A percentile compares a stretch with the other conserved stretches of the same genome.
These are phyloP conservation scores for Thryonomys swinderianus DNA, from an alignment of 2,113 vertebrate genomes.

Conservation along the genomic window DNA sequence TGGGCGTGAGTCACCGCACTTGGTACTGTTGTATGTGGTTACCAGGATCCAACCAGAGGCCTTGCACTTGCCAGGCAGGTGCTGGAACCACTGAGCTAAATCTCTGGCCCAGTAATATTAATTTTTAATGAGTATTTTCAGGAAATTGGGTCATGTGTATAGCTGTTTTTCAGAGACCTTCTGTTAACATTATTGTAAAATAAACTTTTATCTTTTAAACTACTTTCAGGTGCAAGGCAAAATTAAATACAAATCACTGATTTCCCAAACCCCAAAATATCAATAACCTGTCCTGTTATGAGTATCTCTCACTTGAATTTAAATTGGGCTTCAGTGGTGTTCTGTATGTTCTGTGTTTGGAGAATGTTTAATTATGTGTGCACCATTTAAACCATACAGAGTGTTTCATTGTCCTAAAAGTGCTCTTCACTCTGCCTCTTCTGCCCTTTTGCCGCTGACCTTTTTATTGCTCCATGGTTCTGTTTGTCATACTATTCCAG, in stretches of 20 bases:
- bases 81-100: no score
- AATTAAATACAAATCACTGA: neutral
- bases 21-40: no score
- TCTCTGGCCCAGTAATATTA: neutral
- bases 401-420: neutral
- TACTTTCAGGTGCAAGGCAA: neutral
- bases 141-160: neutral
- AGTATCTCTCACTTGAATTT: neutral
- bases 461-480: neutral
- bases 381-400: neutral
- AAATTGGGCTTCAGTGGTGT: neutral
- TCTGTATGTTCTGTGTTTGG: neutral
- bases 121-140: constrained; percentile 24
- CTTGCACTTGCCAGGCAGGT: no score
- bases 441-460: neutral
- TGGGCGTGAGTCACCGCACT: no score
- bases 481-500: neutral
- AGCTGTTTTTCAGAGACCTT: neutral
- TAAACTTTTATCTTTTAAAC: neutral
- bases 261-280: neutral
- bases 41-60: no score
- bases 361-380: neutral
- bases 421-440: neutral
- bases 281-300: neutral
- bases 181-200: neutral